Conservation (phyloP, 2,797 vertebrate species). For the Microcaecilia unicolor region DNA sequence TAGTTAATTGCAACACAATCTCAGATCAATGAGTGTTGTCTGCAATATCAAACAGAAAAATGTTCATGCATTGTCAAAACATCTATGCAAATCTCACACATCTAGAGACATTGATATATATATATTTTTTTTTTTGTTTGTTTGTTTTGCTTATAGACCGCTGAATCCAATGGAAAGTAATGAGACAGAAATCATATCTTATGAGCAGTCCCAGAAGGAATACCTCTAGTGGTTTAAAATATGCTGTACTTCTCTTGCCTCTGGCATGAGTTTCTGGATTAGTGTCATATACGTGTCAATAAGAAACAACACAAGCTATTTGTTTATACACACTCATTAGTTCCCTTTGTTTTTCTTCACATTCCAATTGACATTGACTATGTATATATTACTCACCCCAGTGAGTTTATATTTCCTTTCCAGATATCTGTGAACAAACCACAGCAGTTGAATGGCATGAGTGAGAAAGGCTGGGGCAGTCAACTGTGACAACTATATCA, state of each 20-base stretch:
- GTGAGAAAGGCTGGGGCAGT: constrained; percentile 6
- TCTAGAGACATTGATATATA: constrained; percentile 20
- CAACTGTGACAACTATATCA: too few species aligned
- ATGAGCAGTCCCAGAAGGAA: constrained; percentile 32
- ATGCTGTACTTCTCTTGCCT: constrained; percentile 33
- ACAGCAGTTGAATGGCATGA: not conserved
- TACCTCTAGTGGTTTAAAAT: constrained; percentile 31
- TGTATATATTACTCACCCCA: constrained; percentile 3
- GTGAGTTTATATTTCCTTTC: not conserved
- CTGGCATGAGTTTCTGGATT: constrained; percentile 35
- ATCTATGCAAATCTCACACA: not conserved
- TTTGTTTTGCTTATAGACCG: constrained; percentile 25
- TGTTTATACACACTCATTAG: constrained; percentile 31
- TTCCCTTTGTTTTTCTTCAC: constrained; percentile 19
- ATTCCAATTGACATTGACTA: constrained; percentile 16
- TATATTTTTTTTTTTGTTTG: too few species aligned
- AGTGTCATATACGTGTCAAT: constrained; percentile 34
- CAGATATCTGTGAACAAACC: not conserved
- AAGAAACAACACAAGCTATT: constrained; percentile 26
- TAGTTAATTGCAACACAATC: too few species aligned
- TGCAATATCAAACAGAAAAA: too few species aligned
- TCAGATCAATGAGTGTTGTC: too few species aligned
- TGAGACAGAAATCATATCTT: constrained; percentile 32
- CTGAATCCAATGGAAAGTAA: constrained; percentile 31
- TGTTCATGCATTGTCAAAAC: not conserved